phyloP scores from a whole-genome alignment of 2,888 invertebrate genomes.

The Mythimna ferrago region DNA sequence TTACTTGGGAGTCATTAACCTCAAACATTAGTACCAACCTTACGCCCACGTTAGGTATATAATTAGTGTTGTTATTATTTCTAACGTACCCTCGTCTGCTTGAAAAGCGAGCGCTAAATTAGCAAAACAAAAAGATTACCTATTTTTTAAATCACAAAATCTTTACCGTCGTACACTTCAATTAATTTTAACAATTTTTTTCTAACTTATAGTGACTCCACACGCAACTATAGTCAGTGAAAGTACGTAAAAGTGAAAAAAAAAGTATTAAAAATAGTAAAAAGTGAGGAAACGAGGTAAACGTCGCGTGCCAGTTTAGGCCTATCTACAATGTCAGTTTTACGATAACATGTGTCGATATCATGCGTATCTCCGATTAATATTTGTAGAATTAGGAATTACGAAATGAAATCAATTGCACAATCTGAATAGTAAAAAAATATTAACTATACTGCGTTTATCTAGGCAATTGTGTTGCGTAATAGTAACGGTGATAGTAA shows the following conservation, averaged over 20 bases:
- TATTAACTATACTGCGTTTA: slow-evolving; percentile 4
- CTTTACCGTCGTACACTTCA: not conserved
- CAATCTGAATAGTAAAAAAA: slow-evolving; percentile 26
- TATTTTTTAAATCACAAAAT: not conserved
- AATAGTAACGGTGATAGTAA: not conserved
- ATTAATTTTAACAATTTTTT: slow-evolving; percentile 1
- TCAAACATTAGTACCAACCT: slow-evolving; percentile 4
- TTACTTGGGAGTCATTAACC: slow-evolving; percentile 41
- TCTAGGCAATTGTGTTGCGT: not conserved
- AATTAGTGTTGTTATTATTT: slow-evolving; percentile 28
- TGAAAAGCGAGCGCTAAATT: not conserved
- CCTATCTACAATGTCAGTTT: slow-evolving; percentile 64
- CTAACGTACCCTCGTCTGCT: slow-evolving; percentile 50
- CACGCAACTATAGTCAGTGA: not conserved
- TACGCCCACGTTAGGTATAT: slow-evolving; percentile 2
- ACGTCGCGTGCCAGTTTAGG: slow-evolving; percentile 62
- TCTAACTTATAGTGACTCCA: not conserved
- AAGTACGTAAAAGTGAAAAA: slow-evolving; percentile 8
- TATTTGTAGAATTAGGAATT: slow-evolving; percentile 56
- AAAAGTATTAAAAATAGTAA: slow-evolving; percentile 31
- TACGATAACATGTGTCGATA: slow-evolving; percentile 60
- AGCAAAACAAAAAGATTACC: slow-evolving; percentile 32
- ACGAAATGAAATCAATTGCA: slow-evolving; percentile 56
- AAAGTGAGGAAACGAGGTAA: slow-evolving; percentile 21
- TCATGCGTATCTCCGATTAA: slow-evolving; percentile 52